Percentiles rank a stretch among this genome's conserved stretches.
phyloP scores from a whole-genome alignment of 1,140 invertebrate genomes.

The Apocrypta bakeri region DNA sequence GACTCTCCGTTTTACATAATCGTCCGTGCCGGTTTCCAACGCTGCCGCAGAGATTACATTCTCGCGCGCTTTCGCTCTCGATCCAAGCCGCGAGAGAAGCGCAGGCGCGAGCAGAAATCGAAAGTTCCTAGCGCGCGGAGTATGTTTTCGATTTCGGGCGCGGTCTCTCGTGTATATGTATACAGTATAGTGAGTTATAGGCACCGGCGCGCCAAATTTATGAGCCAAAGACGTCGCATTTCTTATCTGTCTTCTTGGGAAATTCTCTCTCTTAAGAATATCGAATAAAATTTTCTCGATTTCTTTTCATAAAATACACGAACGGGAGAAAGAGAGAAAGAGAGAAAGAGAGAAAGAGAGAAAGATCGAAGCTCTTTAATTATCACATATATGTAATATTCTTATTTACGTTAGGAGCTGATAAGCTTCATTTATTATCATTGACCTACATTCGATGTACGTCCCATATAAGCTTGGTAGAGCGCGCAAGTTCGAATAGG shows the following conservation, averaged over 20 bases:
- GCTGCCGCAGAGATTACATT: background rate
- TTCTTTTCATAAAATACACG: background rate
- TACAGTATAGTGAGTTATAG: too few relatives aligned
- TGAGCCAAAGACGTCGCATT: background rate
- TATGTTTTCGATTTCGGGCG: conserved; percentile 35
- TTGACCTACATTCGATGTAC: background rate
- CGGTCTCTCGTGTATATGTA: background rate
- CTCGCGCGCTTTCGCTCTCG: conserved; percentile 6
- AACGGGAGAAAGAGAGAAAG: too few relatives aligned
- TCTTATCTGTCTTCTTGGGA: background rate
- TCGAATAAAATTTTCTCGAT: too few relatives aligned
- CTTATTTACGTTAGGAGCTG: background rate
- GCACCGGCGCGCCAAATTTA: background rate
- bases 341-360: too few relatives aligned
- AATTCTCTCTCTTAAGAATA: too few relatives aligned
- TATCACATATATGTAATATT: background rate
- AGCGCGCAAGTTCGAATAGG: too few relatives aligned
- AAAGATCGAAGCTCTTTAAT: background rate
- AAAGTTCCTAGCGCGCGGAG: conserved; percentile 12
- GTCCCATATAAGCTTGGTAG: background rate
- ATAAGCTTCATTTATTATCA: background rate
- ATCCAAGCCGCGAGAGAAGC: background rate
- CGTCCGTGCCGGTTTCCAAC: background rate
- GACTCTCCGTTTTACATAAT: background rate
- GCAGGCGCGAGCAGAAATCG: conserved; percentile 4